Evolutionary conservation across 2,888 invertebrate genomes (phyloP).

Genomic region (Iselma pallidipennis): DNA sequence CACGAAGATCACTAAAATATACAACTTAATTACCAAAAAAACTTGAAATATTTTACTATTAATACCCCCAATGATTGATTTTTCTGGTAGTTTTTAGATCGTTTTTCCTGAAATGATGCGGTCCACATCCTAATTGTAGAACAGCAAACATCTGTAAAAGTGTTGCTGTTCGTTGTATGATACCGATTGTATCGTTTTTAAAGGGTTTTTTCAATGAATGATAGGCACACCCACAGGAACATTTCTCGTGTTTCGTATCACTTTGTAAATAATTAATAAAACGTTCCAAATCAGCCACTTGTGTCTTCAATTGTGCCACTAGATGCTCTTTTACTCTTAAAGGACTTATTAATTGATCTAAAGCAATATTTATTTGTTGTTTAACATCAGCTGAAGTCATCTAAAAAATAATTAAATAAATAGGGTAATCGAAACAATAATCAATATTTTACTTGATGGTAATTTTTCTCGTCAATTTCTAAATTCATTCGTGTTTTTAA

Average conservation of each 20-base stretch:
- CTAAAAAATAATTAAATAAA: conserved; percentile 30
- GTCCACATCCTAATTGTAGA: conserved; percentile 89
- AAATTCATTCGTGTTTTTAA: conserved; percentile 82
- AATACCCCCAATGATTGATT: conserved; percentile 89
- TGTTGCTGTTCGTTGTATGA: conserved; percentile 86
- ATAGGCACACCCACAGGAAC: conserved; percentile 58
- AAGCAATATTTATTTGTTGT: conserved; percentile 86
- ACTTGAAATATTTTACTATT: conserved; percentile 11
- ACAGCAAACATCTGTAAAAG: conserved; percentile 91
- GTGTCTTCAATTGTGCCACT: conserved; percentile 92
- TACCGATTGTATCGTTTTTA: conserved; percentile 64
- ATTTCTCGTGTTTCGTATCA: conserved; percentile 60
- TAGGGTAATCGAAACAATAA: neutral
- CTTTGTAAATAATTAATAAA: conserved; percentile 95
- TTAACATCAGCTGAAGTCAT: conserved; percentile 82
- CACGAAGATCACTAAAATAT: conserved; percentile 77
- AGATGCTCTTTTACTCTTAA: conserved; percentile 96
- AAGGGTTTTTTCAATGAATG: conserved; percentile 52
- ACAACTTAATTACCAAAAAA: conserved; percentile 6
- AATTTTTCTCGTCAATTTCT: conserved; percentile 79
- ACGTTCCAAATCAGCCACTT: conserved; percentile 95
- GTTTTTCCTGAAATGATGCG: conserved; percentile 72
- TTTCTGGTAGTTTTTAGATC: conserved; percentile 81
- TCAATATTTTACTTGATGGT: conserved; percentile 56
- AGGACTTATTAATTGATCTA: conserved; percentile 90